Conservation (phyloP, 2,797 vertebrate genomes). For the Champsocephalus esox region DNA sequence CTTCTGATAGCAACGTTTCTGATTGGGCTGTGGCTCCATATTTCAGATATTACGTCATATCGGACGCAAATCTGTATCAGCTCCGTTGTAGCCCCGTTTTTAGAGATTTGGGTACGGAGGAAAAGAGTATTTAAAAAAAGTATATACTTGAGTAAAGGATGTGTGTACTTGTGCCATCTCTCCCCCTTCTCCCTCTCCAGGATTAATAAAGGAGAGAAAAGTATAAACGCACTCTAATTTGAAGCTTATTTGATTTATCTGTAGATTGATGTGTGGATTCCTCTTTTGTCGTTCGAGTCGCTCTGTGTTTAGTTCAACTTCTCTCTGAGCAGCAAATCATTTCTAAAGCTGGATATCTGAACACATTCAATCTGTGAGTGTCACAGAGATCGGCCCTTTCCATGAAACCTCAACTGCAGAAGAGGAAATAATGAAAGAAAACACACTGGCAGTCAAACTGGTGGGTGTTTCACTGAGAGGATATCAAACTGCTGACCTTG, state of each 20-base stretch:
- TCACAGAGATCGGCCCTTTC: constrained; percentile 30
- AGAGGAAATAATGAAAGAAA: constrained; percentile 13
- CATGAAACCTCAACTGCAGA: constrained; percentile 20
- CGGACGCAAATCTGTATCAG: too few species aligned
- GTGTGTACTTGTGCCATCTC: too few species aligned
- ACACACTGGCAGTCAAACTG: not conserved
- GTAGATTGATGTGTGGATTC: constrained; percentile 56
- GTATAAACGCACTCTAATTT: constrained; percentile 33
- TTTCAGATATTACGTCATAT: too few species aligned
- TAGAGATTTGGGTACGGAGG: too few species aligned
- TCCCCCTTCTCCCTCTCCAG: constrained; percentile 5
- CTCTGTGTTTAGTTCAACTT: constrained; percentile 34
- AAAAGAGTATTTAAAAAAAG: too few species aligned
- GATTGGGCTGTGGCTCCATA: too few species aligned
- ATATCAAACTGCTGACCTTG: constrained; percentile 31
- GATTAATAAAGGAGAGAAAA: too few species aligned
- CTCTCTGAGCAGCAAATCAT: constrained; percentile 57
- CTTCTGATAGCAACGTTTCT: too few species aligned
- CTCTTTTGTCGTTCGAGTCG: constrained; percentile 40
- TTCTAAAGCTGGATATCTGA: constrained; percentile 47
- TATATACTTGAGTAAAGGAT: too few species aligned
- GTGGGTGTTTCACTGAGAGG: constrained; percentile 25
- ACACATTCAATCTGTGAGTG: constrained; percentile 53
- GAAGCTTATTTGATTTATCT: constrained; percentile 61
- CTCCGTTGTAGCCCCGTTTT: too few species aligned